Evolutionary conservation across 2,797 vertebrate species (phyloP), one percentile per base, ranked within the genome.

Genomic region (Melanotaenia boesemani): DNA sequence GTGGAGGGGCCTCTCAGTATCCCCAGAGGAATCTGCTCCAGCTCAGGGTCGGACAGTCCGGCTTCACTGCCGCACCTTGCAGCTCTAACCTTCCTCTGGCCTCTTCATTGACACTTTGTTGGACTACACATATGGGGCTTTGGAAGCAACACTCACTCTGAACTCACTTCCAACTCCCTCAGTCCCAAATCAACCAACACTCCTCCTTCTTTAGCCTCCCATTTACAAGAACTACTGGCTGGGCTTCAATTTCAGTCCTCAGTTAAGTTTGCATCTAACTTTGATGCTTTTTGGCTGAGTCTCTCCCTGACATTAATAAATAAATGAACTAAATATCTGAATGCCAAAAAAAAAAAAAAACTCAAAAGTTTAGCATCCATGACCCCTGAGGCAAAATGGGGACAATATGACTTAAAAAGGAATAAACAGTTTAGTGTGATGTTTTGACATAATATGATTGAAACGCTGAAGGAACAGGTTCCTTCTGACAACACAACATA

Each of bases 1-100:
- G 88, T 84, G 85, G 76, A 79, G 62, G 37, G 37, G 7, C 58
- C 56, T 81, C 83, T 83, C 73, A 63, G 6, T 16, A 11, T 79
- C 75, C 59, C 46, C 74, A 59, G 62, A 86, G 85, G 82, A 87
- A 84, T 82, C 62, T 50, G 54, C 59, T 85, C 70, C 58, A 63
- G 64, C 41, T 74, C 67, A 68, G 22, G 5, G 61, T 76, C 32
- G 16, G 28, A 61, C 18, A 3, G 46, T 82, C 48, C 72, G 9
- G 62, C 64, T 73, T 70, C 55, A 6, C 52, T 58, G 50, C 46
- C 72, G 0, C 59, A 73, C 32, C 70, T 65, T 48, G 0, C 66
- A 64, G 74, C 36, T 59, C 57, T 56, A 20, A 66, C 79, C 77
- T 87, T 59, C 3, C 69, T 39, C 1, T 41, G 80, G 79, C 86